Evolutionary conservation across 2,888 invertebrate species (phyloP).

Genomic region (Gisinianus flammeolus): DNA sequence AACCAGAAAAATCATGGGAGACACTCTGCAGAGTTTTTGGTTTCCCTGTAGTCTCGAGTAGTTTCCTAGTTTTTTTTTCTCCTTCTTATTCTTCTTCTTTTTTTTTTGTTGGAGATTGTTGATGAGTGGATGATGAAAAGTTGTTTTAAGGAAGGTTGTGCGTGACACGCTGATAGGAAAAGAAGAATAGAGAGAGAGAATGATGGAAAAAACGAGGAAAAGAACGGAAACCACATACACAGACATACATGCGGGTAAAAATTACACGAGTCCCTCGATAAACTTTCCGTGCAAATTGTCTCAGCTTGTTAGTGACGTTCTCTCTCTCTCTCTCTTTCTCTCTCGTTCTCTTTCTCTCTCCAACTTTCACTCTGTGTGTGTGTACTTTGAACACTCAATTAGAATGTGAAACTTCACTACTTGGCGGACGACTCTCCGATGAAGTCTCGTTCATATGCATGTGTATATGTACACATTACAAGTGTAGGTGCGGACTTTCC

Average conservation of each 20-base stretch:
- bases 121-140: too few relatives aligned
- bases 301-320: not conserved
- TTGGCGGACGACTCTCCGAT: not conserved
- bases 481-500: not conserved
- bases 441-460: not conserved
- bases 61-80: too few relatives aligned
- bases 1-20: too few relatives aligned
- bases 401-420: not conserved
- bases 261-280: not conserved
- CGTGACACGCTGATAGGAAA: too few relatives aligned
- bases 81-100: too few relatives aligned
- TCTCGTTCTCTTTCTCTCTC: not conserved
- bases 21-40: too few relatives aligned
- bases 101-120: too few relatives aligned
- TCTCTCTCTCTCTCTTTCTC: not conserved
- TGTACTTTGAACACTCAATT: constrained; percentile 7
- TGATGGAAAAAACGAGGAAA: not conserved
- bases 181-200: not conserved
- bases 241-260: too few relatives aligned
- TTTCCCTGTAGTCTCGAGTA: too few relatives aligned
- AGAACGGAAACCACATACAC: too few relatives aligned
- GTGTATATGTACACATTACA: not conserved
- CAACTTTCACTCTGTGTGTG: not conserved
- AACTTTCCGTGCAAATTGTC: not conserved
- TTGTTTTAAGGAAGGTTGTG: too few relatives aligned